phyloP scores from a whole-genome alignment of 1,140 invertebrate species.

The Andricus grossulariae region DNA sequence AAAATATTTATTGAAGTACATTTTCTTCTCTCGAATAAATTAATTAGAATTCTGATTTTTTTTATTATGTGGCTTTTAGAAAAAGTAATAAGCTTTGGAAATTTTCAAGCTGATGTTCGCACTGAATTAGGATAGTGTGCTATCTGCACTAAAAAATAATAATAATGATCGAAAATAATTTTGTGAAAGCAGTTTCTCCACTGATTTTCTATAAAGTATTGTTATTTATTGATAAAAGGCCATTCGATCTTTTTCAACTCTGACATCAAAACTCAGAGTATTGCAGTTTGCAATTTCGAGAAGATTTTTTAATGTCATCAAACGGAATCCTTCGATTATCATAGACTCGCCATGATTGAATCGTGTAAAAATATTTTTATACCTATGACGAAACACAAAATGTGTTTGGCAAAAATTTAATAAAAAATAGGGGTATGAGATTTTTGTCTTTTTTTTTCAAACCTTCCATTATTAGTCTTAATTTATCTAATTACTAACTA shows the following conservation, averaged over 20 bases:
- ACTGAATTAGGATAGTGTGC: no score
- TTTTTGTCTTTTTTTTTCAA: not conserved
- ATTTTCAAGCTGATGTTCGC: no score
- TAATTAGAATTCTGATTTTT: no score
- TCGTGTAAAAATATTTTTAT: constrained; percentile 16
- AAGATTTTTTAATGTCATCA: constrained; percentile 2
- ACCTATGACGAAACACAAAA: not conserved
- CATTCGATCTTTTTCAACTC: not conserved
- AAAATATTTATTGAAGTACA: no score
- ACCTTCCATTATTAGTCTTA: no score
- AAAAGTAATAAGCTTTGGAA: no score
- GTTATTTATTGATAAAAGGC: constrained; percentile 4
- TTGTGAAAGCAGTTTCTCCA: no score
- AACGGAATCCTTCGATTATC: constrained; percentile 5
- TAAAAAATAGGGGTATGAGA: constrained; percentile 1
- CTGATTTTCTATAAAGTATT: not conserved
- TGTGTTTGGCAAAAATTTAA: constrained; percentile 9
- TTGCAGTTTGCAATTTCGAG: constrained; percentile 2
- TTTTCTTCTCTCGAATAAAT: no score
- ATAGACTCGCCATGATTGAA: constrained; percentile 20
- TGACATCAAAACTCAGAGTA: not conserved
- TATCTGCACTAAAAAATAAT: no score
- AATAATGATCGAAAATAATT: no score
- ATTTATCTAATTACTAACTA: no score
- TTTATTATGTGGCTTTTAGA: no score